Evolutionary conservation across 2,113 vertebrate species (phyloP), one percentile per base, ranked within the genome.

Genomic region (mouse (Mus musculus)): DNA sequence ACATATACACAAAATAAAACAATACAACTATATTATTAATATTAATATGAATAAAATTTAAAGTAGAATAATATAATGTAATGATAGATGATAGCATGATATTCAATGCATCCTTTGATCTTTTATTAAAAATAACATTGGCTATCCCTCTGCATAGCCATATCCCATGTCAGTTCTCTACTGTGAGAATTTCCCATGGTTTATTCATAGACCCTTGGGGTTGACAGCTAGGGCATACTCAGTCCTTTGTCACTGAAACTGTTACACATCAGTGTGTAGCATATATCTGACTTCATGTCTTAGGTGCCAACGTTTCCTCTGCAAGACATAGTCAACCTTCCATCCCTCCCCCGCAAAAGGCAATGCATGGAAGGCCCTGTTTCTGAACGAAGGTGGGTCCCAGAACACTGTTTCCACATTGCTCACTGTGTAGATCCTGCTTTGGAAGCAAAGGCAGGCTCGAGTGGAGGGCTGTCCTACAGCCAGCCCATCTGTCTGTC

Each of bases 231-330:
- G 56, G 19, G 72, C 72, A 46, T 82, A 52, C 90, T 65, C 28
- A n/a, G 49, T 59, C n/a, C 30, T 80, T 85, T 91, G 26, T 9
- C 90, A 80, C 75, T 91, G 75, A 81, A 93, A 76, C 39, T 71
- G 73, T 69, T 89, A 28, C 65, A 67, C 65, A 67, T 84, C 90
- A 63, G 28, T 46, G 16, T 33, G 24, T 89, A 19, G 39, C 9
- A 33, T 46, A 75, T 49, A 77, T 77, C 76, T 77, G 28, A 56
- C n/a, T 63, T 86, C 33, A 19, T 59, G 11, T 63, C 33, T 61
- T 36, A 71, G 65, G 52, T 26, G n/a, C 4, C 81, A 69, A 4
- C 59, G 20, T 85, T 71, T 69, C 72, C 65, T 63, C 39, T 5
- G 2, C 7, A 52, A 46, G 24, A 30, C 30, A 36, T 39, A 59